Percentiles rank a stretch among this genome's conserved stretches.
phyloP scores from a whole-genome alignment of 2,797 vertebrate species.

The Phrynocephalus guinanensis region DNA sequence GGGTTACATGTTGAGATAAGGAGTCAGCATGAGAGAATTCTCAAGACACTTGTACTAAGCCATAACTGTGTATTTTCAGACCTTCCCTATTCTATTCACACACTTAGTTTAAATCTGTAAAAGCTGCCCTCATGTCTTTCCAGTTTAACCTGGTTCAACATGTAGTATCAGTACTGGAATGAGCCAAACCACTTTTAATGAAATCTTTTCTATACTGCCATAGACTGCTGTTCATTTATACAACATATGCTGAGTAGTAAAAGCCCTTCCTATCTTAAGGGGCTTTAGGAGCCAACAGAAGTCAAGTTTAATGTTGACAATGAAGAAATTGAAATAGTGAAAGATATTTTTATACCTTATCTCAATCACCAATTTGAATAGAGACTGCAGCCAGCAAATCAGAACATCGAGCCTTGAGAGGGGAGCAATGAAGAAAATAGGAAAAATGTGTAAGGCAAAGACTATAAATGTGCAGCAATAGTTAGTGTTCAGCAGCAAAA shows the following conservation, averaged over 20 bases:
- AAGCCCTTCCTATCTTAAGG: background rate
- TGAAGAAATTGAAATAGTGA: no score
- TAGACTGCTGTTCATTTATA: background rate
- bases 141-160: slow-evolving; percentile 29
- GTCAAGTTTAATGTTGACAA: no score
- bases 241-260: background rate
- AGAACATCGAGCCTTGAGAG: no score
- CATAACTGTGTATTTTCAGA: slow-evolving; percentile 65
- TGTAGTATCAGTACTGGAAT: slow-evolving; percentile 46
- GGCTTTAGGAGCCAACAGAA: background rate
- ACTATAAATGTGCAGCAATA: no score
- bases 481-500: no score
- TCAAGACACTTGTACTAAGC: slow-evolving; percentile 62
- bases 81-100: slow-evolving; percentile 63
- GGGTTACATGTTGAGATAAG: slow-evolving; percentile 75
- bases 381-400: no score
- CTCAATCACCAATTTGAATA: no score
- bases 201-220: background rate
- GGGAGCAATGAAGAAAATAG: no score
- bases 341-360: no score
- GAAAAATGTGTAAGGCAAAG: no score
- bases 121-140: slow-evolving; percentile 63
- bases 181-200: slow-evolving; percentile 26
- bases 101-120: slow-evolving; percentile 64
- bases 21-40: slow-evolving; percentile 70